Conservation (phyloP, 2,113 vertebrate species). For the Passer montanus region DNA sequence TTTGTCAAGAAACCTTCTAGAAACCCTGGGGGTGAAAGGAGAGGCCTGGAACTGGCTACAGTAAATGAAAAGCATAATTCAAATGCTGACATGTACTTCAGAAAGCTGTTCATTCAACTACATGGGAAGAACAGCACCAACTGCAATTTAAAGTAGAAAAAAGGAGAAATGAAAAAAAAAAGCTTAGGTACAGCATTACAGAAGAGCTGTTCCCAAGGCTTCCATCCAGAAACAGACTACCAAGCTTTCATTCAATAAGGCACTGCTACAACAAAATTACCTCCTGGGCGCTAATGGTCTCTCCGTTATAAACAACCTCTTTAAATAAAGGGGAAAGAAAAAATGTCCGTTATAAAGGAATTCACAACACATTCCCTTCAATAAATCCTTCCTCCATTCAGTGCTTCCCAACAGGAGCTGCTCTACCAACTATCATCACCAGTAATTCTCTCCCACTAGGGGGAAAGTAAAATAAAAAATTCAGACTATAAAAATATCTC, state of each 20-base stretch:
- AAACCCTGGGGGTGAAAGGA: background rate
- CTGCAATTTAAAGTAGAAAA: background rate
- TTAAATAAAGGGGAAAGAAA: background rate
- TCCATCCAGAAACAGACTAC: slow-evolving; percentile 9
- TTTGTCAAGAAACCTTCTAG: background rate
- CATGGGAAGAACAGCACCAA: slow-evolving; percentile 3
- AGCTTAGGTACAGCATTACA: background rate
- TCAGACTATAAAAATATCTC: background rate
- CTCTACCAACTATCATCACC: background rate
- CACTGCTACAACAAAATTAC: slow-evolving; percentile 9
- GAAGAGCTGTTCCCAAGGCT: background rate
- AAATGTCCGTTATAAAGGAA: background rate
- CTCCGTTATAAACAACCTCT: slow-evolving; percentile 27
- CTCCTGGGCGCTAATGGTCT: background rate
- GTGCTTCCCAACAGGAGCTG: slow-evolving; percentile 26
- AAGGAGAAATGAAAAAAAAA: background rate
- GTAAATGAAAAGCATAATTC: slow-evolving; percentile 42
- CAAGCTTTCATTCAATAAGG: slow-evolving; percentile 28
- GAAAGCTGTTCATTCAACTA: background rate
- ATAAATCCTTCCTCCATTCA: slow-evolving; percentile 30
- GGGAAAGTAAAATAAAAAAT: slow-evolving; percentile 29
- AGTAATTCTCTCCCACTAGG: slow-evolving; percentile 31
- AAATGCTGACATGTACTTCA: background rate
- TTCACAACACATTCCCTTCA: slow-evolving; percentile 5
- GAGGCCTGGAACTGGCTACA: background rate